These are phyloP conservation scores for Danio tinwini DNA, from an alignment of 2,797 vertebrate genomes.

Conservation along the genomic window DNA sequence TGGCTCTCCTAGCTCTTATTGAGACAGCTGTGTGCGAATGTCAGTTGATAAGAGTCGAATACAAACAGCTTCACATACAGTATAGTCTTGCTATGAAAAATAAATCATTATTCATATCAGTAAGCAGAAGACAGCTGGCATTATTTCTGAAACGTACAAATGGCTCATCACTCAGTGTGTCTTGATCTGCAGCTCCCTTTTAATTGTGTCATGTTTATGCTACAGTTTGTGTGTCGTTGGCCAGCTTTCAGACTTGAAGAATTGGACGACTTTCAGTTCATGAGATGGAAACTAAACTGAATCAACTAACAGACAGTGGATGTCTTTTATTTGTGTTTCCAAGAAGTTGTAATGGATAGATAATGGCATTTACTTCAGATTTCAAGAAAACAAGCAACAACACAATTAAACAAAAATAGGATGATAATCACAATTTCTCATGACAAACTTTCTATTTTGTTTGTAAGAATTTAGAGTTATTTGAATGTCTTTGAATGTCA, in stretches of 20 bases:
- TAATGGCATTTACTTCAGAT: no score
- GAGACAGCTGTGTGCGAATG: slow-evolving; percentile 21
- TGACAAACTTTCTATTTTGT: no score
- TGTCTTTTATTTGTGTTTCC: background rate
- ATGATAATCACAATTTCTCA: no score
- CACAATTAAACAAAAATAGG: no score
- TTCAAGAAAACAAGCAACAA: no score
- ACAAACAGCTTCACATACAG: background rate
- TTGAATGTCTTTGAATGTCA: no score
- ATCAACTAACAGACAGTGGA: background rate
- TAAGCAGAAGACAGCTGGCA: background rate
- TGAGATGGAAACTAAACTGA: background rate
- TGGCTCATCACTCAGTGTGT: background rate
- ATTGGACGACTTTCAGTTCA: background rate
- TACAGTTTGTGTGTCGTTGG: background rate
- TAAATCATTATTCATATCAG: slow-evolving; percentile 15
- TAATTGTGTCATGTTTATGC: background rate
- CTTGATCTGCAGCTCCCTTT: background rate
- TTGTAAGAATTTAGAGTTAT: no score
- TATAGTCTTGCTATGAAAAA: slow-evolving; percentile 6
- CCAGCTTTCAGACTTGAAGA: background rate
- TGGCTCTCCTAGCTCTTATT: slow-evolving; percentile 24
- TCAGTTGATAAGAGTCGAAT: slow-evolving; percentile 7
- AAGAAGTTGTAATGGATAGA: background rate
- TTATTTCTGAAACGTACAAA: background rate